Conservation (phyloP, 2,888 invertebrate genomes). For the Gisinianus flammeolus region DNA sequence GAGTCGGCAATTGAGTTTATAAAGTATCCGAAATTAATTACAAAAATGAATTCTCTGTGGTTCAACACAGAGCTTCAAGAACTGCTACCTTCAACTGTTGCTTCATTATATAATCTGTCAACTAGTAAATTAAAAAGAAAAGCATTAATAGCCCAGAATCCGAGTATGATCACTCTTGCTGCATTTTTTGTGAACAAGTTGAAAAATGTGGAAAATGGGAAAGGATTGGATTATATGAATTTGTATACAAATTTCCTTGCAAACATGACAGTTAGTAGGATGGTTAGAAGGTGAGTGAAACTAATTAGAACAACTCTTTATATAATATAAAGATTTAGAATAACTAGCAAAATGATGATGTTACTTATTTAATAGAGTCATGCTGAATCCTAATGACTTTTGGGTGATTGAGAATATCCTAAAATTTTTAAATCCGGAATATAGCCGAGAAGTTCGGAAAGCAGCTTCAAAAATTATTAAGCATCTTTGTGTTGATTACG, state of each 20-base stretch:
- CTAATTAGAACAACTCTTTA: no score
- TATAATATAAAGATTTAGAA: not conserved
- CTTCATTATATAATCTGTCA: slow-evolving; percentile 26
- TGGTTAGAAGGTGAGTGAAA: slow-evolving; percentile 13
- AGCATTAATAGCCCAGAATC: not conserved
- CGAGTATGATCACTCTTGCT: not conserved
- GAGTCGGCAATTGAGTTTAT: not conserved
- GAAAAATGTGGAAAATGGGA: not conserved
- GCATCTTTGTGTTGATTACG: slow-evolving; percentile 65
- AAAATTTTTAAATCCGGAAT: slow-evolving; percentile 8
- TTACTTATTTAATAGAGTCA: not conserved
- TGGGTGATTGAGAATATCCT: slow-evolving; percentile 16
- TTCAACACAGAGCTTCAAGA: not conserved
- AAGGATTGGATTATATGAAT: not conserved
- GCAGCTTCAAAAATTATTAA: slow-evolving; percentile 59
- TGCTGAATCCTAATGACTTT: slow-evolving; percentile 19
- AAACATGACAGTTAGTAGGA: slow-evolving; percentile 26
- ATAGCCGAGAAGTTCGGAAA: not conserved
- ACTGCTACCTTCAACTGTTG: not conserved
- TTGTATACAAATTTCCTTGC: slow-evolving; percentile 11
- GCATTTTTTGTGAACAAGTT: not conserved
- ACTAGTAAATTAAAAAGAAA: slow-evolving; percentile 8
- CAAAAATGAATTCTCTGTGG: slow-evolving; percentile 14
- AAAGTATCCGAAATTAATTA: not conserved
- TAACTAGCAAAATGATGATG: not conserved